A percentile compares a stretch with the other conserved stretches of the same genome.
Conservation (phyloP, 2,888 invertebrate species). For the Metellina segmentata region DNA sequence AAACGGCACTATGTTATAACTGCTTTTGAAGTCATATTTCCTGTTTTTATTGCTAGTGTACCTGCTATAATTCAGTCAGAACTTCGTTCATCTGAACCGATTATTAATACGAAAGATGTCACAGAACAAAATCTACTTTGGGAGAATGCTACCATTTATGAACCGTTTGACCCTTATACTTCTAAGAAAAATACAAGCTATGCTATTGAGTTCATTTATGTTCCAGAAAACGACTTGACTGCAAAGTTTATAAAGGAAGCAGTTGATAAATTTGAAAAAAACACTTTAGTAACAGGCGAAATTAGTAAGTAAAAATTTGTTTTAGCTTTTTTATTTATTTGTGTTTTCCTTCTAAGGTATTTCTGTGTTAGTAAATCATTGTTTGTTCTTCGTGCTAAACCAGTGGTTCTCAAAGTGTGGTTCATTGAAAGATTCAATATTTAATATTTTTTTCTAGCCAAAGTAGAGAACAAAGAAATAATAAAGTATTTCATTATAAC, state of each 20-base stretch:
- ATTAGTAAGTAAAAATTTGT: slow-evolving; percentile 39
- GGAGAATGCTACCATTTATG: not conserved
- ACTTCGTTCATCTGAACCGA: no score
- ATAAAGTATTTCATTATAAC: not conserved
- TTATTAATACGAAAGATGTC: not conserved
- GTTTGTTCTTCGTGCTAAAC: no score
- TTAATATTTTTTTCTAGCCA: no score
- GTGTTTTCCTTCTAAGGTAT: not conserved
- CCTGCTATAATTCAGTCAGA: slow-evolving; percentile 40
- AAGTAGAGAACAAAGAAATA: not conserved
- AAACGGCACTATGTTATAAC: slow-evolving; percentile 63
- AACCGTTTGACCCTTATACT: slow-evolving; percentile 32
- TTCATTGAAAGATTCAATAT: no score
- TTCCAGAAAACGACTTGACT: slow-evolving; percentile 16
- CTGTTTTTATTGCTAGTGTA: slow-evolving; percentile 47
- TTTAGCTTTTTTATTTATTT: not conserved
- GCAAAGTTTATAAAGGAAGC: slow-evolving; percentile 43
- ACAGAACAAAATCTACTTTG: not conserved
- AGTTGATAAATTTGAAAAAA: not conserved
- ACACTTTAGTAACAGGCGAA: not conserved
- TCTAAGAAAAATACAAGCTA: not conserved
- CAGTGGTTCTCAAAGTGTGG: no score
- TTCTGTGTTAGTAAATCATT: not conserved
- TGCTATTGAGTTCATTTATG: slow-evolving; percentile 35
- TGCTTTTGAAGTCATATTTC: slow-evolving; percentile 61